Evolutionary conservation across 2,888 invertebrate species (phyloP).

Genomic region (Rhogogaster chlorosoma): DNA sequence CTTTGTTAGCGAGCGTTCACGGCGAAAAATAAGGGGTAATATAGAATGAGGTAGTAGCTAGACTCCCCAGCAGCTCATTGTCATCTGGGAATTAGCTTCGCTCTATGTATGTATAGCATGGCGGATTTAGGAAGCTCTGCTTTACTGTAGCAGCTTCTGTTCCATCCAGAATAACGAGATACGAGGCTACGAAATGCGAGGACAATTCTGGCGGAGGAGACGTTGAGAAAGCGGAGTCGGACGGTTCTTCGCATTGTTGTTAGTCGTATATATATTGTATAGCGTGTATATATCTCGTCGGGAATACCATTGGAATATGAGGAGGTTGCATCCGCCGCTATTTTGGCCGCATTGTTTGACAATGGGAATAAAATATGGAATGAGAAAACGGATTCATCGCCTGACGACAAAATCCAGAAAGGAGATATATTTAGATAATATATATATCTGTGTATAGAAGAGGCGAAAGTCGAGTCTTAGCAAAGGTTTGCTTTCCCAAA

Average conservation of each 20-base stretch:
- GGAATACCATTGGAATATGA: background rate
- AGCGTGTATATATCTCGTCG: background rate
- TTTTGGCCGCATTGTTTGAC: background rate
- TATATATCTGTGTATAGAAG: background rate
- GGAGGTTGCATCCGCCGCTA: background rate
- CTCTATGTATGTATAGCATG: background rate
- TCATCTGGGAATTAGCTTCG: background rate
- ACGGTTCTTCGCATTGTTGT: background rate
- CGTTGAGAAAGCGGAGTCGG: conserved; percentile 1
- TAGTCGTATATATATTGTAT: background rate
- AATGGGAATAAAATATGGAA: background rate
- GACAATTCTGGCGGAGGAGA: background rate
- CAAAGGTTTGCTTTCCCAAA: background rate
- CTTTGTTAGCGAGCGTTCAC: background rate
- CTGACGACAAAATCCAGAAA: background rate
- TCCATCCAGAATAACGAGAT: background rate
- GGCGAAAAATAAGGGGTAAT: background rate
- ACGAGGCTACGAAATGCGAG: background rate
- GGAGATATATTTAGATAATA: too few species aligned
- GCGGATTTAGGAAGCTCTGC: background rate
- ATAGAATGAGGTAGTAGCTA: background rate
- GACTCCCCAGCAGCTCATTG: background rate
- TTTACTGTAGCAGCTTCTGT: conserved; percentile 4
- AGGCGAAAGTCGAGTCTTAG: background rate
- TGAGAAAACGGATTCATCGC: background rate